phyloP scores from a whole-genome alignment of 2,888 invertebrate species.

The Achlya flavicornis region DNA sequence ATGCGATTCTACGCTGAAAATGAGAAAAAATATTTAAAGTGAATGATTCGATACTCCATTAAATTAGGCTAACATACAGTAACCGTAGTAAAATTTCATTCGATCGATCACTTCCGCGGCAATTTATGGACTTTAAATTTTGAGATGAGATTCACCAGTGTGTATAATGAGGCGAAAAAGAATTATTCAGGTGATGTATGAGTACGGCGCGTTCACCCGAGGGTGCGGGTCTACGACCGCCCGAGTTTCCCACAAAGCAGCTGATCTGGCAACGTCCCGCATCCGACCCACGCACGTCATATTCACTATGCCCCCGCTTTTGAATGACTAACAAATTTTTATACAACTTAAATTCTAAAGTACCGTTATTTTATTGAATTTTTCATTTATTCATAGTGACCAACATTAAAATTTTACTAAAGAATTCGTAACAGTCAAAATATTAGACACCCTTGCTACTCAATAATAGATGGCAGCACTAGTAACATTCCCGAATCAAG shows the following conservation, averaged over 20 bases:
- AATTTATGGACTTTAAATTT: slow-evolving; percentile 63
- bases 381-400: slow-evolving; percentile 20
- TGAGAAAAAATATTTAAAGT: too few species aligned
- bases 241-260: slow-evolving; percentile 69
- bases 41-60: too few species aligned
- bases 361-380: slow-evolving; percentile 49
- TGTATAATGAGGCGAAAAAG: slow-evolving; percentile 70
- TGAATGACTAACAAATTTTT: slow-evolving; percentile 57
- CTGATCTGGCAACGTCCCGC: slow-evolving; percentile 60
- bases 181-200: slow-evolving; percentile 75
- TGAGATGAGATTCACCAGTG: slow-evolving; percentile 69
- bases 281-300: slow-evolving; percentile 39
- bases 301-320: slow-evolving; percentile 42
- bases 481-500: background rate
- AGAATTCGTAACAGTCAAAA: background rate
- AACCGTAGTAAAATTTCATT: slow-evolving; percentile 29
- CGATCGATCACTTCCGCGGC: slow-evolving; percentile 71
- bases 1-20: background rate
- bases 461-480: slow-evolving; percentile 6
- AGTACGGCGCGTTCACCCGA: slow-evolving; percentile 64
- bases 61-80: slow-evolving; percentile 1
- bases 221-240: slow-evolving; percentile 71
- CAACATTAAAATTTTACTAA: background rate
- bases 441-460: background rate
- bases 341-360: slow-evolving; percentile 29